phyloP scores from a whole-genome alignment of 2,797 vertebrate genomes.

The Hippocampus kuda region DNA sequence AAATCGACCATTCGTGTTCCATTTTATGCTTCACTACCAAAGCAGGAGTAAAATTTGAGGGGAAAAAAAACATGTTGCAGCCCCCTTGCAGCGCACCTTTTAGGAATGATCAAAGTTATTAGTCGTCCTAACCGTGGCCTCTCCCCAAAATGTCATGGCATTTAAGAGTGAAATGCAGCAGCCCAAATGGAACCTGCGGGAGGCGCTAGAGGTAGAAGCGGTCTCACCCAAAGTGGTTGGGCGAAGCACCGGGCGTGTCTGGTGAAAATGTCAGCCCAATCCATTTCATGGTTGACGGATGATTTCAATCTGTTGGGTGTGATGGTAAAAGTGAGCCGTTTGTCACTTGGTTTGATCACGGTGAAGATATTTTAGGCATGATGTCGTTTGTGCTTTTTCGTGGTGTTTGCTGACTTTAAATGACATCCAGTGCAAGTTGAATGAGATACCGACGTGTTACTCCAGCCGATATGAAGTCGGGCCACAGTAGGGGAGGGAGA shows the following conservation, averaged over 20 bases:
- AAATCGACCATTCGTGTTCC: background rate
- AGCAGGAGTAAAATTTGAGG: background rate
- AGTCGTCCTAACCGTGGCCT: background rate
- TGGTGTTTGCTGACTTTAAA: too few relatives aligned
- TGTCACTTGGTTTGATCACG: background rate
- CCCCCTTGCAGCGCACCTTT: background rate
- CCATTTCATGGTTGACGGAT: background rate
- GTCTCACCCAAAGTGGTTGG: background rate
- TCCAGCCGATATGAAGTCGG: too few relatives aligned
- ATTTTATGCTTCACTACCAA: background rate
- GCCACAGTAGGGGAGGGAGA: too few relatives aligned
- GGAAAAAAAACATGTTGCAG: background rate
- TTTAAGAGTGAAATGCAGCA: background rate
- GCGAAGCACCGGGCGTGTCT: background rate
- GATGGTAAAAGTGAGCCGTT: background rate
- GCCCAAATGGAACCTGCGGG: background rate
- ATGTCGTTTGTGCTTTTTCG: background rate
- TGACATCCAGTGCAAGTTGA: too few relatives aligned
- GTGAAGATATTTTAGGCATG: background rate
- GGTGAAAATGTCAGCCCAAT: background rate
- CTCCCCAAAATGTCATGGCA: constrained; percentile 4
- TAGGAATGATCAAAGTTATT: constrained; percentile 2
- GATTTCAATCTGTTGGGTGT: background rate
- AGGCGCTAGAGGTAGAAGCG: background rate
- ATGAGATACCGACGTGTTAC: too few relatives aligned